A percentile compares a stretch with the other conserved stretches of the same genome.
These are phyloP conservation scores for Platorchestia sp. DNA, from an alignment of 1,140 invertebrate genomes.

Conservation along the genomic window DNA sequence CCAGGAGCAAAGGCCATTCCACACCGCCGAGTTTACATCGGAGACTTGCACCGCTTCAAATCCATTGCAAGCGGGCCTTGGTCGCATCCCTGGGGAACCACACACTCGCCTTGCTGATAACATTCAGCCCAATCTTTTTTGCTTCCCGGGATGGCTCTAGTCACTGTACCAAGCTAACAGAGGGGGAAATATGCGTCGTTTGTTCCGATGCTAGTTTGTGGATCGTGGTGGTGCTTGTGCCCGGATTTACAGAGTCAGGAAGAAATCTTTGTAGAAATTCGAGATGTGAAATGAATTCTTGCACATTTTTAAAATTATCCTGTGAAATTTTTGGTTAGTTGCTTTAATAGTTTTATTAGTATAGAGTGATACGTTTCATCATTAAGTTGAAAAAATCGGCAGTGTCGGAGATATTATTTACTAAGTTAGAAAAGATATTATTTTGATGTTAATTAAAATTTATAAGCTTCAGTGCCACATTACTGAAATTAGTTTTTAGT, in stretches of 20 bases:
- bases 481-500: too few species aligned
- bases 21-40: not conserved
- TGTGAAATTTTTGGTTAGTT: not conserved
- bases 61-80: not conserved
- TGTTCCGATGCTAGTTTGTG: not conserved
- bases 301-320: not conserved
- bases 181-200: not conserved
- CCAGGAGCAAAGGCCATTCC: not conserved
- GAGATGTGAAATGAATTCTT: not conserved
- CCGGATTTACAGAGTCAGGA: not conserved
- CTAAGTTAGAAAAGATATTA: too few species aligned
- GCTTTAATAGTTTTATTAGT: not conserved
- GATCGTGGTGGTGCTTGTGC: not conserved
- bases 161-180: not conserved
- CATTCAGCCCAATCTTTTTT: not conserved
- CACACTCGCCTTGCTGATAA: not conserved
- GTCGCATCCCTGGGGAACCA: not conserved
- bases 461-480: too few species aligned
- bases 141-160: not conserved
- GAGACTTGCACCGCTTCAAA: not conserved
- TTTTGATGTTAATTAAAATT: too few species aligned
- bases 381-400: too few species aligned
- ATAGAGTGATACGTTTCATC: not conserved
- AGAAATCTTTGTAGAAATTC: not conserved
- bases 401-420: too few species aligned